Conservation (phyloP, 2,797 vertebrate genomes). For the Loriculus beryllinus region DNA sequence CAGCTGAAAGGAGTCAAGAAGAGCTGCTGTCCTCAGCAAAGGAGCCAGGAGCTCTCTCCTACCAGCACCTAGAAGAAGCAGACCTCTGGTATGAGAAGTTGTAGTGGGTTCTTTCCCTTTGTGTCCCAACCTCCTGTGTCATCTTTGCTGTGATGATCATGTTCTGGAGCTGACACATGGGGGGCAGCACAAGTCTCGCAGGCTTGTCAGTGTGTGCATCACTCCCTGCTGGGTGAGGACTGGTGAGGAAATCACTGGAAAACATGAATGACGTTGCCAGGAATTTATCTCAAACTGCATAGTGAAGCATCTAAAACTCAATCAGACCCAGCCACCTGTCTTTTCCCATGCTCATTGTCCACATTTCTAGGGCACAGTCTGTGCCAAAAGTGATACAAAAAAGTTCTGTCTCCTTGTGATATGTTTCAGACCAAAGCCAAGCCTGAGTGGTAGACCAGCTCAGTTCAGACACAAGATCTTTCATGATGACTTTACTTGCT, state of each 20-base stretch:
- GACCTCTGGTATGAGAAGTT: neutral
- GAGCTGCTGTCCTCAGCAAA: neutral
- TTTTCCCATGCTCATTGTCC: neutral
- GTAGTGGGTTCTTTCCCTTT: neutral
- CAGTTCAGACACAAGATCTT: neutral
- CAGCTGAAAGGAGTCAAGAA: neutral
- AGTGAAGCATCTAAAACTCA: neutral
- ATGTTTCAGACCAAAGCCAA: neutral
- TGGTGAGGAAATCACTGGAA: neutral
- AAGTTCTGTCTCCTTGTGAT: neutral
- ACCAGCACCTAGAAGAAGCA: neutral
- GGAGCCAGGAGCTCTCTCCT: neutral
- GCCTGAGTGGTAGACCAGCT: neutral
- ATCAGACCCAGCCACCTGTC: neutral
- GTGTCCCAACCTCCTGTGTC: neutral
- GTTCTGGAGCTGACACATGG: neutral
- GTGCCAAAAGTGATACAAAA: neutral
- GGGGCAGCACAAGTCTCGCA: neutral
- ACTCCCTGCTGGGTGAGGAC: neutral
- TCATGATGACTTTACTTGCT: neutral
- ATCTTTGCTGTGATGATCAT: neutral
- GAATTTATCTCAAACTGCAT: neutral
- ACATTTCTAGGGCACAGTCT: rapidly evolving
- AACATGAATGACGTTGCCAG: neutral
- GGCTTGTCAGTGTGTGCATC: neutral